Evolutionary conservation across 2,113 vertebrate species (phyloP), one percentile per base, ranked within the genome.

Genomic region (Hippocampus mohnikei): DNA sequence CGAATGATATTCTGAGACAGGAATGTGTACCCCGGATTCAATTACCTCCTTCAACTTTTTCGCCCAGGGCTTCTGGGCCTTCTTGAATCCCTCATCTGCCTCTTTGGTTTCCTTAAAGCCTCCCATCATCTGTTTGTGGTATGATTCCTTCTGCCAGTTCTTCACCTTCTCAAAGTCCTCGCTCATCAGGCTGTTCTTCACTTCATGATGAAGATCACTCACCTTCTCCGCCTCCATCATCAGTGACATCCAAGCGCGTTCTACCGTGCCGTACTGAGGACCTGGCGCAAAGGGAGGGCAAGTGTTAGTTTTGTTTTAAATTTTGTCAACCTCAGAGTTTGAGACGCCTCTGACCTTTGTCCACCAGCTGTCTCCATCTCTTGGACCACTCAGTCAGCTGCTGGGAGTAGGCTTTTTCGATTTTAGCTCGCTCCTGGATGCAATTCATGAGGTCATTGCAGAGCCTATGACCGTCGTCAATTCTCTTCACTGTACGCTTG

Each of bases 101-200:
- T 98, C 97, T 87, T 96, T 98, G 87, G 95, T 94, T 87, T 98
- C 96, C 88, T 97, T 98, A 92, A 98, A 98, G 81, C 97, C 94
- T 3, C 97, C 97, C 92, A 98, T 98, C 91, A 98, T 97, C 90
- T 98, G 97, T 78, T 98, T 98, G 93, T 98, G 97, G 89, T 95
- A 98, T 23, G 93, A 92, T 0, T 98, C 97, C 82, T 98, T 98
- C 92, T 98, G 97, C 97, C 97, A 98, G 91, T 96, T 98, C 93
- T 96, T 97, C 84, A 98, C 94, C 86, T 98, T 98, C 89, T 98
- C 97, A 0, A 98, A 93, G 90, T 96, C 97, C 0, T 95, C 94
- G 0, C 91, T 95, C 69, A 97, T 85, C 82, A 98, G 90, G 70
- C 71, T 90, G 89, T 96, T 96, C 89, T 94, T 98, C 87, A 97